Base-by-base conservation (phyloP, 2,888 invertebrate species). In the Sarcophaga variegata region DNA sequence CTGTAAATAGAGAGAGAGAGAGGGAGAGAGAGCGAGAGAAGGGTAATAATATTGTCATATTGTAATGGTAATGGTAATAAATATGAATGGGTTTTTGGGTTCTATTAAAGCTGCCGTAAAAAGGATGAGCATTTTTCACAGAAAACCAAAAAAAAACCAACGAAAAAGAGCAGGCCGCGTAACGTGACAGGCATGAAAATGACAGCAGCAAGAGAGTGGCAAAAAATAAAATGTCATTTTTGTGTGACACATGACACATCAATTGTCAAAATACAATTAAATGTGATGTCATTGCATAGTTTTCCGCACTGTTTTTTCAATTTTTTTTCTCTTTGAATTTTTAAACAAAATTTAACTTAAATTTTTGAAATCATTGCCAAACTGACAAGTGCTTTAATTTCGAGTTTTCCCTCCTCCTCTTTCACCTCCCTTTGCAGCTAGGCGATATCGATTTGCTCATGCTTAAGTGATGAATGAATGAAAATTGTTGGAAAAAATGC, bases 231-330 rank as follows among this genome's bases (percentile, higher is more conserved):
- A 85, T 86, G 81, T 85, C 74, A 83, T 81, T 87, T 82, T 83
- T 76, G 47, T 64, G 14, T 90, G 90, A 90, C 91, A 89, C 88
- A 89, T 90, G 90, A 92, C 92, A 91, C 90, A 91, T 92, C 91
- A 92, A 91, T 91, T 92, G 92, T 92, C 92, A 92, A 91, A 92
- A 92, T 91, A 91, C 78, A 83, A 72, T 71, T 77, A 83, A 72
- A 91, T 85, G 45, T 90, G 3, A 37, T 25, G 71, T 54, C 66
- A 12, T 2, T 70, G 49, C 27, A 66, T 64, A 70, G 47, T 60
- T 75, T 63, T 63, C 12, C 2, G 0, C 17, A 14, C 4, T 14
- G 4, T 54, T 54, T 54, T 54, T 54, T 54, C 4, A 12, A 54
- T 17, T 54, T 17, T 54, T 11, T 54, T 14, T 54, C 2, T 17